phyloP scores from a whole-genome alignment of 2,113 vertebrate genomes.

The Salvelinus alpinus region DNA sequence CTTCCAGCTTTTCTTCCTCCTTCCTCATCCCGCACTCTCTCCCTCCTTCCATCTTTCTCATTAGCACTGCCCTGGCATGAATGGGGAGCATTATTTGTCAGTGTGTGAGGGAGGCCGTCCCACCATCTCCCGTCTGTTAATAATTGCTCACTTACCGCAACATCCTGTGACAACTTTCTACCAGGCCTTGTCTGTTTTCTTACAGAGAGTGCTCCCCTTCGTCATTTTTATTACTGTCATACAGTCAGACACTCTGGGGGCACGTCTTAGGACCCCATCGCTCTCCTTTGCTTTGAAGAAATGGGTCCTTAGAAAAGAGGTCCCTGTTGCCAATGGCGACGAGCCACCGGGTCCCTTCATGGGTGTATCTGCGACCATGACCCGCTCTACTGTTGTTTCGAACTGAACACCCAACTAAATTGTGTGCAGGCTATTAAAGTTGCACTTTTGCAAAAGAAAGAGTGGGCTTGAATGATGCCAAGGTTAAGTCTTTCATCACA shows the following conservation, averaged over 20 bases:
- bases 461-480: slow-evolving; percentile 4
- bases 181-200: not conserved
- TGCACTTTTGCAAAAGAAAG: not conserved
- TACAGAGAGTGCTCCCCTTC: not conserved
- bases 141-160: slow-evolving; percentile 15
- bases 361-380: not conserved
- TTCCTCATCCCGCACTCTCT: slow-evolving; percentile 2
- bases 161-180: not conserved
- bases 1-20: slow-evolving; percentile 12
- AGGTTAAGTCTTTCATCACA: slow-evolving; percentile 23
- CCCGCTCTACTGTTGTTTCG: not conserved
- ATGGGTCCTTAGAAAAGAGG: not conserved
- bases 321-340: not conserved
- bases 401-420: slow-evolving; percentile 8
- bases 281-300: not conserved
- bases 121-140: not conserved
- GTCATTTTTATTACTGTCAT: slow-evolving; percentile 1
- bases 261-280: not conserved
- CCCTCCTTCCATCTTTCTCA: slow-evolving; percentile 20
- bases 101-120: slow-evolving; percentile 4
- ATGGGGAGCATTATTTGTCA: slow-evolving; percentile 44
- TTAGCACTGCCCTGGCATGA: slow-evolving; percentile 46
- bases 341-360: not conserved
- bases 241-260: not conserved
- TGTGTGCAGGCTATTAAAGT: not conserved